Conservation (phyloP, 2,888 invertebrate species). For the Rotaria macrura region DNA sequence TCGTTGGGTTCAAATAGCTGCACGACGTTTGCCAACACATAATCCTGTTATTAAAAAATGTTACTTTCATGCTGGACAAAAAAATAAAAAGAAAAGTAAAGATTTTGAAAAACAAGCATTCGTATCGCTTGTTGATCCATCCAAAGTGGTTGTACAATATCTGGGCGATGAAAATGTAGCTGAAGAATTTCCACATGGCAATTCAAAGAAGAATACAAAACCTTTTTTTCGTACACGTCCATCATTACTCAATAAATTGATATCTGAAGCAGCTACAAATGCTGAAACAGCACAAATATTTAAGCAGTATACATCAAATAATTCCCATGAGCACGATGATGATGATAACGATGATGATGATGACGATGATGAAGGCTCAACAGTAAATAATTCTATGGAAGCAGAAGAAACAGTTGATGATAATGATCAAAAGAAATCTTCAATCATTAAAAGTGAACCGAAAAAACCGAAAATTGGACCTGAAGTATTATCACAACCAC, state of each 20-base stretch:
- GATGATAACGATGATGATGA: not conserved
- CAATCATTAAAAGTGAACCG: not conserved
- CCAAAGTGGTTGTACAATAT: slow-evolving; percentile 15
- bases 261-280: not conserved
- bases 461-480: not conserved
- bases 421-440: not conserved
- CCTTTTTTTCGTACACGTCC: slow-evolving; percentile 19
- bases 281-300: slow-evolving; percentile 6
- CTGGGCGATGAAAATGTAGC: slow-evolving; percentile 3
- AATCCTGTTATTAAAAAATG: slow-evolving; percentile 18
- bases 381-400: not conserved
- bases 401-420: not conserved
- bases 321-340: not conserved
- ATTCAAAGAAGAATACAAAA: slow-evolving; percentile 10
- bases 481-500: not conserved
- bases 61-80: slow-evolving; percentile 20
- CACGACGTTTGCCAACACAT: slow-evolving; percentile 11
- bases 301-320: not conserved
- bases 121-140: not conserved
- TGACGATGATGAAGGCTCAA: slow-evolving; percentile 11
- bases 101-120: slow-evolving; percentile 21
- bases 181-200: slow-evolving; percentile 18
- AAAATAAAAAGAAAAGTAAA: slow-evolving; percentile 12
- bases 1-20: slow-evolving; percentile 21
- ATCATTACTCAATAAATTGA: slow-evolving; percentile 1